phyloP scores from a whole-genome alignment of 2,797 vertebrate genomes.

The Pampus argenteus region DNA sequence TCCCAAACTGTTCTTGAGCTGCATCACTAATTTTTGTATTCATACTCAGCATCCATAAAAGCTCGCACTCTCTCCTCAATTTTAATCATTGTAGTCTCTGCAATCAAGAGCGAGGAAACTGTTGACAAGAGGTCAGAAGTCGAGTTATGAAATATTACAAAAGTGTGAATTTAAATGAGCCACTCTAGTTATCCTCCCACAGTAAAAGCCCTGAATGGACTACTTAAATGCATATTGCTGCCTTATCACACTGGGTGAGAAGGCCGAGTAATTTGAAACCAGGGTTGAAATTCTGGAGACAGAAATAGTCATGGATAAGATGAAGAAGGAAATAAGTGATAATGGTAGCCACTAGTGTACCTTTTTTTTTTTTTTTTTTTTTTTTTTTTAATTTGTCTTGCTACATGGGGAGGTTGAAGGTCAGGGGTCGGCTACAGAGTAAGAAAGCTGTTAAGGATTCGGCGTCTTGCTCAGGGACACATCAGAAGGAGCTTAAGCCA shows the following conservation, averaged over 20 bases:
- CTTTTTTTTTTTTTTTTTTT: conserved; percentile 2
- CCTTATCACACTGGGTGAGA: conserved; percentile 39
- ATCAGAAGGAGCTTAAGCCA: conserved; percentile 6
- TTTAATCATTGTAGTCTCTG: conserved; percentile 62
- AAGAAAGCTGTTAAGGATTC: conserved; percentile 10
- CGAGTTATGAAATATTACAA: conserved; percentile 67
- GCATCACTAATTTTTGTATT: conserved; percentile 75
- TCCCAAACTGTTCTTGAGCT: conserved; percentile 77
- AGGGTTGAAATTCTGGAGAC: conserved; percentile 18
- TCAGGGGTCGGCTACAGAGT: conserved; percentile 18
- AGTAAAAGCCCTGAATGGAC: conserved; percentile 59
- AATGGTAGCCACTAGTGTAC: conserved; percentile 3
- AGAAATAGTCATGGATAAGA: conserved; percentile 43
- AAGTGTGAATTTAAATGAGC: conserved; percentile 68
- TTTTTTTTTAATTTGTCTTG: not conserved
- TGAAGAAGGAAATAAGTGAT: conserved; percentile 37
- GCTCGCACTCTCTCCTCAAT: conserved; percentile 56
- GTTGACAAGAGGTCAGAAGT: conserved; percentile 74
- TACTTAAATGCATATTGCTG: conserved; percentile 53
- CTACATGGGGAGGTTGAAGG: not conserved
- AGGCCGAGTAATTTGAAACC: conserved; percentile 54
- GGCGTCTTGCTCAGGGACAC: conserved; percentile 41
- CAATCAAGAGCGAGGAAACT: conserved; percentile 61
- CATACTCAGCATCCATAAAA: conserved; percentile 64
- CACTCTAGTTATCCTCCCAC: conserved; percentile 64